Base-by-base conservation (phyloP, 2,888 invertebrate species). In the Drosophila tanythrix region DNA sequence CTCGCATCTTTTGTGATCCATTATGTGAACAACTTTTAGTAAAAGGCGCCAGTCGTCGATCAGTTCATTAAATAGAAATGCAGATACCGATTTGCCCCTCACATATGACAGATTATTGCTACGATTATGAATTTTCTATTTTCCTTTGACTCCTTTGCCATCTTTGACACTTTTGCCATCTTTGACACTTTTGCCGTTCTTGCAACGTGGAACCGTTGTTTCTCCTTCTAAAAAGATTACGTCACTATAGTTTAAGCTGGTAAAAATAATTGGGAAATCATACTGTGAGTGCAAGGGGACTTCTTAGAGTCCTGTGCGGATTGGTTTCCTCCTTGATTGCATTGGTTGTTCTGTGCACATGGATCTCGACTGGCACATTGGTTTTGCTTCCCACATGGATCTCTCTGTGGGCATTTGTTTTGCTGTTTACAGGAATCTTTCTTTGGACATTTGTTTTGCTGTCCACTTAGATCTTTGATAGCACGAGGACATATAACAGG, bases 21-120 rank as follows among this genome's bases (percentile, higher is more conserved):
- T 70, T 74, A 46, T 64, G 55, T 58, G 51, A 51, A 52, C 38
- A 43, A 48, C 18, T 50, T 38, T 27, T 18, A 3, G 35, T 46
- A 40, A 15, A 6, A 31, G 70, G 80, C 80, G 76, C 65, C 75
- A 65, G 59, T n/a, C 46, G 76, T 13, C 40, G 59, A 59, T 58
- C 56, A 67, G 56, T 40, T 48, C 31, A 36, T 27, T n/a, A 40
- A 18, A 53, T 21, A 10, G 11, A n/a, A 40, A 61, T 29, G 18
- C 0, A 4, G 25, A 13, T 18, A 29, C n/a, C 0, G 7, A 46
- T 1, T 51, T n/a, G 0, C 6, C 11, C 29, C 11, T 27, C 3
- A 36, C 53, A n/a, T 2, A 40, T 53, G 25, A 52, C 35, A 27
- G 38, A 55, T 55, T 27, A 15, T 27, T 11, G 2, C 8, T 29